Conservation (phyloP, 2,797 vertebrate genomes). For the Pogonophryne albipinna region DNA sequence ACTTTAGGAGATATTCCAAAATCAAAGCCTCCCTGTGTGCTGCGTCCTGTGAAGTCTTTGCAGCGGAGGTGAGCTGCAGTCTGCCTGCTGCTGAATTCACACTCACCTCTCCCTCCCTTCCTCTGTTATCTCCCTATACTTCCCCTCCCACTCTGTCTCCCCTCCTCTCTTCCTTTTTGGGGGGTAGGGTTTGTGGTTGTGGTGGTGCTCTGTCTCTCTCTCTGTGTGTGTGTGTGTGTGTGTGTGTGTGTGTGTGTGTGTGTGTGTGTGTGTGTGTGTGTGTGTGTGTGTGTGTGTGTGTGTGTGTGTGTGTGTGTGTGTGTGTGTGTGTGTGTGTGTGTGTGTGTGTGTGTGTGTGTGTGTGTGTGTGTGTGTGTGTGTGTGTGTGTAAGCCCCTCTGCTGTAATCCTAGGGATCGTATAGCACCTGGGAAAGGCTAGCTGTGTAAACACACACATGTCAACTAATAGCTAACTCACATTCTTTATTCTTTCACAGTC, state of each 20-base stretch:
- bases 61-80: constrained; percentile 60
- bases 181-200: constrained; percentile 45
- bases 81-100: constrained; percentile 68
- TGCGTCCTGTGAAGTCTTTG: constrained; percentile 57
- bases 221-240: no score
- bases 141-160: constrained; percentile 53
- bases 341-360: no score
- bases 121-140: constrained; percentile 76
- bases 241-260: no score
- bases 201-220: constrained; percentile 33
- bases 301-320: constrained; percentile 23
- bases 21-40: constrained; percentile 43
- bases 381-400: constrained; percentile 44
- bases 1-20: constrained; percentile 50
- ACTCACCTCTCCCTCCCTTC: constrained; percentile 72
- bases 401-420: constrained; percentile 80
- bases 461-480: constrained; percentile 71
- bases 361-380: constrained; percentile 45
- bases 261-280: constrained; percentile 56
- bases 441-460: constrained; percentile 80
- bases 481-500: constrained; percentile 69
- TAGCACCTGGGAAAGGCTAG: constrained; percentile 80
- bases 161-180: constrained; percentile 62
- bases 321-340: no score
- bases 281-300: constrained; percentile 38